phyloP scores from a whole-genome alignment of 1,140 invertebrate genomes.

The Saxidomus purpurata region DNA sequence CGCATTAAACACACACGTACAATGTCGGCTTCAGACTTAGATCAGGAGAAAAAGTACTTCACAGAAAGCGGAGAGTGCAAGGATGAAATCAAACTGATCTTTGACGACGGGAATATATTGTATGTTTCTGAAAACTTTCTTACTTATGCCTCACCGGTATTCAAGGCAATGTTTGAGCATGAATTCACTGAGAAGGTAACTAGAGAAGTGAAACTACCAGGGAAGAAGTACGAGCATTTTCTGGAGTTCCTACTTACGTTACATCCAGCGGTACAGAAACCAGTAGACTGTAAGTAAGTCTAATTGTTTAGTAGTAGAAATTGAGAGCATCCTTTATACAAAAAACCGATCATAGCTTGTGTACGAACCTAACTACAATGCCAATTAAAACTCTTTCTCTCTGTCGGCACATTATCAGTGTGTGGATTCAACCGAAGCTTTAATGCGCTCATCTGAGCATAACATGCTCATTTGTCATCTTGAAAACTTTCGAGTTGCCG shows the following conservation, averaged over 20 bases:
- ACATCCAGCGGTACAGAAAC: neutral
- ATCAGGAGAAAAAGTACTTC: too few relatives aligned
- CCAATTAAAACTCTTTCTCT: too few relatives aligned
- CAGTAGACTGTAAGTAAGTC: neutral
- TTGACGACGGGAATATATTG: neutral
- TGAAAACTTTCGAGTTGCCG: too few relatives aligned
- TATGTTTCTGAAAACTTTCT: conserved; percentile 18
- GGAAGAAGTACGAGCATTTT: neutral
- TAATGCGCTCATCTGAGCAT: too few relatives aligned
- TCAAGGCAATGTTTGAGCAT: conserved; percentile 1
- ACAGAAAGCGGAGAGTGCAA: neutral
- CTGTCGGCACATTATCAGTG: too few relatives aligned
- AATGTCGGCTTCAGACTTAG: too few relatives aligned
- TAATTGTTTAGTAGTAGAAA: neutral
- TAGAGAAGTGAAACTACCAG: neutral
- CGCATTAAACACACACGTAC: too few relatives aligned
- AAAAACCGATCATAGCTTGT: too few relatives aligned
- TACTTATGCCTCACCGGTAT: neutral
- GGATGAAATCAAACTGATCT: neutral
- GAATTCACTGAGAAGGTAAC: neutral
- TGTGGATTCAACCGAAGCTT: too few relatives aligned
- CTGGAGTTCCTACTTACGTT: neutral
- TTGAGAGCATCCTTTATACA: too few relatives aligned
- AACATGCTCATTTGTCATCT: too few relatives aligned
- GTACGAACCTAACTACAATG: too few relatives aligned